These are phyloP conservation scores for Mormyrops attenuatus DNA, from an alignment of 2,797 vertebrate species.

Conservation along the genomic window DNA sequence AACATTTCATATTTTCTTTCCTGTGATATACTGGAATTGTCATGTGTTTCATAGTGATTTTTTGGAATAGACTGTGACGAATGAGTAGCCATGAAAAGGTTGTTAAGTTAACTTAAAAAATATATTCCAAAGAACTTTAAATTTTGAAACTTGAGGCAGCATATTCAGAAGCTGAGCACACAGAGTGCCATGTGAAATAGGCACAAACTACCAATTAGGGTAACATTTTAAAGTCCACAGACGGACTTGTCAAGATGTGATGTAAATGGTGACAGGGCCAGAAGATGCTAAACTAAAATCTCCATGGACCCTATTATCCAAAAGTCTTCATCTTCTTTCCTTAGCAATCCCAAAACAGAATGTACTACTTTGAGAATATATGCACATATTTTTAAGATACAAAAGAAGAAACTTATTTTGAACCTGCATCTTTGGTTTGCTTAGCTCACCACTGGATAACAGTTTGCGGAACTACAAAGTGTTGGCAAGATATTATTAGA, in stretches of 20 bases:
- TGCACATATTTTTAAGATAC: background rate
- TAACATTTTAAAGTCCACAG: background rate
- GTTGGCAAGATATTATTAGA: background rate
- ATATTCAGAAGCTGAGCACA: background rate
- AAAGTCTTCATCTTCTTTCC: background rate
- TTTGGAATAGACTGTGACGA: background rate
- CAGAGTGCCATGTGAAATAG: background rate
- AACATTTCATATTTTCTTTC: background rate
- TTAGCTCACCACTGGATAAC: background rate
- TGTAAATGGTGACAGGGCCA: background rate
- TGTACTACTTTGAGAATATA: background rate
- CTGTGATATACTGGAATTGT: background rate
- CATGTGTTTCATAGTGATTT: background rate
- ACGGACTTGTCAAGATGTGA: background rate
- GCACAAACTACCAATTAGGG: background rate
- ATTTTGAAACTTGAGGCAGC: background rate
- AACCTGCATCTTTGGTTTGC: background rate
- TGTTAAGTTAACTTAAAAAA: background rate
- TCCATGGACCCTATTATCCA: background rate
- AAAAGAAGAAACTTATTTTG: background rate
- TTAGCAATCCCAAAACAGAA: background rate
- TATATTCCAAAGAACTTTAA: background rate
- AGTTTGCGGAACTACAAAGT: background rate
- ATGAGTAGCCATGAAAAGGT: background rate
- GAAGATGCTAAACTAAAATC: background rate